A percentile compares a stretch with the other conserved stretches of the same genome.
phyloP scores from a whole-genome alignment of 2,888 invertebrate genomes.

The Dolichomitus sp. region DNA sequence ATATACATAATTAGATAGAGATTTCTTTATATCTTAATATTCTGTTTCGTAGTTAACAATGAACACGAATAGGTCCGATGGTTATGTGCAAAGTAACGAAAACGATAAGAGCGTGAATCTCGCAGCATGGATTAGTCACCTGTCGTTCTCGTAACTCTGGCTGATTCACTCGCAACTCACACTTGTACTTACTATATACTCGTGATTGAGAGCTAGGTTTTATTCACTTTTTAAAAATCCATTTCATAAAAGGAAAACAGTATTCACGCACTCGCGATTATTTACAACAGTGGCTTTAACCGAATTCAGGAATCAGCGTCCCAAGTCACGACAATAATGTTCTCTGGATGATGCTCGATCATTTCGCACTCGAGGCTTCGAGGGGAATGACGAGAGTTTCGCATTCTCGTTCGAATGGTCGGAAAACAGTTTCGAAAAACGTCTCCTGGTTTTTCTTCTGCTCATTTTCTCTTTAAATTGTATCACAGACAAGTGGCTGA shows the following conservation, averaged over 20 bases:
- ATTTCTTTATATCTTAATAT: slow-evolving; percentile 54
- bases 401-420: slow-evolving; percentile 21
- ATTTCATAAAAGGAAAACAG: slow-evolving; percentile 33
- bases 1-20: slow-evolving; percentile 58
- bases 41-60: slow-evolving; percentile 61
- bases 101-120: not conserved
- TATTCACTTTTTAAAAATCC: slow-evolving; percentile 30
- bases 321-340: slow-evolving; percentile 31
- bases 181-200: slow-evolving; percentile 40
- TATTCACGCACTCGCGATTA: slow-evolving; percentile 48
- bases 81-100: slow-evolving; percentile 27
- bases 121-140: slow-evolving; percentile 4
- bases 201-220: slow-evolving; percentile 15
- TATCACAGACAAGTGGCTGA: slow-evolving; percentile 82
- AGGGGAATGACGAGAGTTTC: slow-evolving; percentile 37
- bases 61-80: slow-evolving; percentile 48
- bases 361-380: slow-evolving; percentile 55
- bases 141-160: slow-evolving; percentile 31
- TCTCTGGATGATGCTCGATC: slow-evolving; percentile 52
- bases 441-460: slow-evolving; percentile 4
- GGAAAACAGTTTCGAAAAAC: slow-evolving; percentile 35
- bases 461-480: slow-evolving; percentile 61
- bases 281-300: slow-evolving; percentile 47
- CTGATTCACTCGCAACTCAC: slow-evolving; percentile 45
- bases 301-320: slow-evolving; percentile 26